Conservation (phyloP, 2,797 vertebrate genomes). For the Micrastur ruficollis region DNA sequence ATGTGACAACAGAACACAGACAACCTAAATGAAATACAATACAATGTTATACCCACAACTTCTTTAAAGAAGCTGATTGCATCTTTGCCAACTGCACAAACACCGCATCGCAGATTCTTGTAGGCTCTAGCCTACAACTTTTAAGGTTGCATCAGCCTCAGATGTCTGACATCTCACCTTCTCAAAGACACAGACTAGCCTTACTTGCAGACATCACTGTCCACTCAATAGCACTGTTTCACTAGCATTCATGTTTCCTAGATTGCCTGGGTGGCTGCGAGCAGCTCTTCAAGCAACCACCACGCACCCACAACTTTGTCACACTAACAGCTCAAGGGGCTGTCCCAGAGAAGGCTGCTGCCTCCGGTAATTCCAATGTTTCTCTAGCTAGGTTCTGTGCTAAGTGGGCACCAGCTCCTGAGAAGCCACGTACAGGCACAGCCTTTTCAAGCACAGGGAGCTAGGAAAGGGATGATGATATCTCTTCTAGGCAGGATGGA, state of each 20-base stretch:
- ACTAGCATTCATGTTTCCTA: neutral
- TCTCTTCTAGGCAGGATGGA: neutral
- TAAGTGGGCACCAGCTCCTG: neutral
- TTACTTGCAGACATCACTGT: fast-evolving
- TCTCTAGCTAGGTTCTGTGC: neutral
- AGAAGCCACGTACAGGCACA: neutral
- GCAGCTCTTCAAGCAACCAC: neutral
- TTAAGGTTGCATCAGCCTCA: neutral
- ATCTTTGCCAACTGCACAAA: neutral
- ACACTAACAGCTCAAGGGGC: fast-evolving
- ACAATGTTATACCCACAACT: neutral
- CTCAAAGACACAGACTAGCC: neutral
- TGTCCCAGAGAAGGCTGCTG: neutral
- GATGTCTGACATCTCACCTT: neutral
- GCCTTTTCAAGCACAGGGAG: neutral
- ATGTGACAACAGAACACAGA: neutral
- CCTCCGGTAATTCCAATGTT: neutral
- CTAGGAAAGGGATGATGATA: neutral
- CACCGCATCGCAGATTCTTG: neutral
- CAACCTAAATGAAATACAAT: neutral
- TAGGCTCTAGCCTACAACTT: neutral
- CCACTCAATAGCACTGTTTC: neutral
- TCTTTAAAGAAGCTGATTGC: neutral
- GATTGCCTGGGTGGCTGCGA: neutral
- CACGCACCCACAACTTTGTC: fast-evolving